Evolutionary conservation across 2,113 vertebrate species (phyloP).

Genomic region (Chamaetylas fuelleborni): DNA sequence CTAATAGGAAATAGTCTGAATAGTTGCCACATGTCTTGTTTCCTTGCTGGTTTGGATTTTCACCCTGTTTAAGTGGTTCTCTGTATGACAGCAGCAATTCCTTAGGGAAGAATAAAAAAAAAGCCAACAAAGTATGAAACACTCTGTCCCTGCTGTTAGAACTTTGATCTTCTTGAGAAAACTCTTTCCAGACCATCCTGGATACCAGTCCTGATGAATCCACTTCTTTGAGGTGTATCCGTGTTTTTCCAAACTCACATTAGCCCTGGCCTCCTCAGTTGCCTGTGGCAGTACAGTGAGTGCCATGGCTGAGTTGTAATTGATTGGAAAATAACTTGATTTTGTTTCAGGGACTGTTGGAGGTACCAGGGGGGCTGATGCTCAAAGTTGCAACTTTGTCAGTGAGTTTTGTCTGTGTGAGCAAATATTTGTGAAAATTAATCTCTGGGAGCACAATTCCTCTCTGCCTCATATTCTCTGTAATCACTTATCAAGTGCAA

Average conservation of each 20-base stretch:
- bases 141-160: not conserved
- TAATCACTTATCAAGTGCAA: not conserved
- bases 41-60: not conserved
- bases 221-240: not conserved
- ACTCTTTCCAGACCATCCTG: not conserved
- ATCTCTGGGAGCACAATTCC: not conserved
- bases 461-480: fast-evolving
- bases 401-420: not conserved
- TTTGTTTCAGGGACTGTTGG: not conserved
- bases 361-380: not conserved
- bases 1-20: not conserved
- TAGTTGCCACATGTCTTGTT: not conserved
- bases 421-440: not conserved
- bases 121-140: not conserved
- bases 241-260: not conserved
- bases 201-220: not conserved
- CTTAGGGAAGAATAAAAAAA: not conserved
- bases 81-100: not conserved
- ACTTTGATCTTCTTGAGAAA: not conserved
- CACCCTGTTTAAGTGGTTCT: not conserved
- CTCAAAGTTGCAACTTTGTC: not conserved
- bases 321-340: not conserved
- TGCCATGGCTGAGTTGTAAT: fast-evolving
- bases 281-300: not conserved
- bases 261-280: not conserved